These are phyloP conservation scores for Neodon shergylaensis DNA, from an alignment of 2,113 vertebrate genomes.

Conservation along the genomic window DNA sequence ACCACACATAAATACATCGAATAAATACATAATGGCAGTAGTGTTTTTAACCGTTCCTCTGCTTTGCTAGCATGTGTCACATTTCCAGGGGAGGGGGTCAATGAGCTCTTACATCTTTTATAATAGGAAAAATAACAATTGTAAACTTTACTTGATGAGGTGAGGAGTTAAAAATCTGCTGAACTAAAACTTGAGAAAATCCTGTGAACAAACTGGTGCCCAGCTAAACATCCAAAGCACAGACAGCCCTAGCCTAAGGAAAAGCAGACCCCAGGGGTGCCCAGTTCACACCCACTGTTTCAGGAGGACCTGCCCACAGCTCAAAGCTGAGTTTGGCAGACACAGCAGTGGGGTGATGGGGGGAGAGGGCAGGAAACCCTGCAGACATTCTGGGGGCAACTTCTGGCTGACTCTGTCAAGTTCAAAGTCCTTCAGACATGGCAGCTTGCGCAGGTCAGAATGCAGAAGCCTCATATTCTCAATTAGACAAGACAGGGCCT, in stretches of 20 bases:
- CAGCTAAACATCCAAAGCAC: background rate
- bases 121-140: constrained; percentile 26
- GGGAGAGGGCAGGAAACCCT: constrained; percentile 50
- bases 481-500: background rate
- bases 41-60: background rate
- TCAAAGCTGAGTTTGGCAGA: constrained; percentile 51
- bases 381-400: constrained; percentile 66
- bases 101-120: constrained; percentile 5
- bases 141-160: constrained; percentile 1
- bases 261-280: background rate
- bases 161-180: background rate
- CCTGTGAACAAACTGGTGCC: background rate
- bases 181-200: constrained; percentile 28
- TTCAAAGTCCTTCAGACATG: constrained; percentile 50
- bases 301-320: constrained; percentile 20
- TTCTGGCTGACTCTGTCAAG: constrained; percentile 21
- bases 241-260: background rate
- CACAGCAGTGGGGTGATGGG: background rate
- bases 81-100: background rate
- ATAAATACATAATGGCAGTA: background rate
- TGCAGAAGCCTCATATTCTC: background rate
- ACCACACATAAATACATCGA: background rate
- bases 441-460: background rate
- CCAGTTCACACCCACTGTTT: background rate
- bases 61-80: background rate